phyloP scores from a whole-genome alignment of 2,113 vertebrate species.

The Poeciliopsis occidentalis region DNA sequence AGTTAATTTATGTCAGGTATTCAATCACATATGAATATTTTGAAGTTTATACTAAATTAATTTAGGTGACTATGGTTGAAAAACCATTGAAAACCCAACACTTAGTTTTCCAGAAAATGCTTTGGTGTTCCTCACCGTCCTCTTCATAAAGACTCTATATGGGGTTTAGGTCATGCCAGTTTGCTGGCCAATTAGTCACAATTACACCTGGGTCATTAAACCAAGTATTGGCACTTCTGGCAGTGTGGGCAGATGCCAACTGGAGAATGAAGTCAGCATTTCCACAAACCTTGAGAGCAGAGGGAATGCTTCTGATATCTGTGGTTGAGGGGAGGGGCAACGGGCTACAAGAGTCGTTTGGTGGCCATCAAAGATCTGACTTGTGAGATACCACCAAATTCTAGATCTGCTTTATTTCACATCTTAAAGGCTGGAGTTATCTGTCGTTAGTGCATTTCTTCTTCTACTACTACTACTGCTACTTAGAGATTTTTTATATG shows the following conservation, averaged over 20 bases:
- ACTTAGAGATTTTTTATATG: not conserved
- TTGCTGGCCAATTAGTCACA: not conserved
- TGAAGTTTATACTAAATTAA: no score
- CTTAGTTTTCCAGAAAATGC: no score
- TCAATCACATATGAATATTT: not conserved
- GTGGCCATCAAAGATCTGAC: not conserved
- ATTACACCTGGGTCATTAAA: not conserved
- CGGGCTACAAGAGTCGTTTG: not conserved
- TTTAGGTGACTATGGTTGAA: no score
- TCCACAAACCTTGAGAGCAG: not conserved
- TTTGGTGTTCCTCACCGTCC: no score
- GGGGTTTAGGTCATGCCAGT: not conserved
- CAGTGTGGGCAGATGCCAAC: not conserved
- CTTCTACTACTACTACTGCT: not conserved
- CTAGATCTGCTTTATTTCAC: not conserved
- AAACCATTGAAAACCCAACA: no score
- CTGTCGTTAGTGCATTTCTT: not conserved
- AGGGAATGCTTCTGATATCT: no score
- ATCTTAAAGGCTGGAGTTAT: not conserved
- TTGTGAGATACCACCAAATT: not conserved
- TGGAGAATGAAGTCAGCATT: not conserved
- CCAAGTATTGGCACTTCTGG: not conserved
- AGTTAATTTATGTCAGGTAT: not conserved
- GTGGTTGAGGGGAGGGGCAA: no score
- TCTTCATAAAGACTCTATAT: no score